These are phyloP conservation scores for Megalops atlanticus DNA, from an alignment of 2,113 vertebrate genomes.

Conservation along the genomic window DNA sequence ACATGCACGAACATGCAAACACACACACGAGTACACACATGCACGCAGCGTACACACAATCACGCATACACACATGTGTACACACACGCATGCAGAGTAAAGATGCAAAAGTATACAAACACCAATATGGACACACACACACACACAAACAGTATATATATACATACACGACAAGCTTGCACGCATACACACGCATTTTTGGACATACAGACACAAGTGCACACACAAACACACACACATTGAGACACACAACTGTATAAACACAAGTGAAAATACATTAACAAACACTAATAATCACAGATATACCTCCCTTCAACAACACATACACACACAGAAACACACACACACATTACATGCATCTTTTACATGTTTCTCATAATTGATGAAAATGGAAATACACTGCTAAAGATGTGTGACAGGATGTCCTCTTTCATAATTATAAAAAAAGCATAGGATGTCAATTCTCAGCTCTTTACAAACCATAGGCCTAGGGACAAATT, in stretches of 20 bases:
- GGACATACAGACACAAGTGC: neutral
- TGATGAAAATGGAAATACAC: neutral
- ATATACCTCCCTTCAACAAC: neutral
- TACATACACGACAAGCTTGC: neutral
- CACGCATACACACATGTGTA: neutral
- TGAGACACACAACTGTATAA: too few species aligned
- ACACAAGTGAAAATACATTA: too few species aligned
- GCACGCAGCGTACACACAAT: constrained; percentile 21
- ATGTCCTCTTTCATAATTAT: too few species aligned
- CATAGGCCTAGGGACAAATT: neutral
- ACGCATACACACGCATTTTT: neutral
- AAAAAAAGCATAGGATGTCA: neutral
- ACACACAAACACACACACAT: neutral
- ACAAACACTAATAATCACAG: too few species aligned
- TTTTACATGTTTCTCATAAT: constrained; percentile 1
- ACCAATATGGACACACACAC: neutral
- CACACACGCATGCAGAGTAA: neutral
- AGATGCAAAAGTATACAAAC: neutral
- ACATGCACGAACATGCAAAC: constrained; percentile 33
- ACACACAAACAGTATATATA: neutral
- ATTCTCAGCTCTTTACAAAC: neutral
- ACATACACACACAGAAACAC: neutral
- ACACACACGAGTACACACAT: constrained; percentile 29
- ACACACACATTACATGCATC: too few species aligned
- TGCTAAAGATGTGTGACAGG: neutral